Evolutionary conservation across 2,113 vertebrate genomes (phyloP), one percentile per base, ranked within the genome.

Genomic region (Pholis gunnellus): DNA sequence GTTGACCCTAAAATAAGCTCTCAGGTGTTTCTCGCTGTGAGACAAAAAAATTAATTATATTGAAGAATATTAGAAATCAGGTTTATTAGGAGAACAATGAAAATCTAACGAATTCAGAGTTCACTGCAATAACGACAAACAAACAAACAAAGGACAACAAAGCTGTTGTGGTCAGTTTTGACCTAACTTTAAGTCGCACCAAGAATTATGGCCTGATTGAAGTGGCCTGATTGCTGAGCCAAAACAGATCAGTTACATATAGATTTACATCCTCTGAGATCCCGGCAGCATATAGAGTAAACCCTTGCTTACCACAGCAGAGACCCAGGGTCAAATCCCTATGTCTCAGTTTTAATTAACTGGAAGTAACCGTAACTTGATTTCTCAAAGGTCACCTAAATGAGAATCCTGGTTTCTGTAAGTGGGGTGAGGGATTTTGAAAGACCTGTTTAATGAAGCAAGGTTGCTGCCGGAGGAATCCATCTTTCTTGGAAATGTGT

Each of bases 181-280:
- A 50, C 46, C 46, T 50, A 18, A 50, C 46, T 50, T 20, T 50
- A 20, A 50, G 48, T 50, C 2, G 17, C 48, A 50, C 48, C 48
- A 50, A 50, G 48, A 22, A 22, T 20, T 50, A 50, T 50, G 48
- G 48, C 6, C 48, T 20, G 18, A 50, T 22, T 52, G 50, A 22
- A 52, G 50, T 52, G 48, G 44, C 59, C 44, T 48, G 13, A 17
- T 63, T n/a, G 27, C 31, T 75, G n/a, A 75, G 31, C 25, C 72
- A 18, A 29, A 65, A 67, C 29, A 68, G 63, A 75, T 68, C 54
- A 40, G 63, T 68, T 61, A 60, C 52, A 81, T 52, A 29, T 4
- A n/a, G 10, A 40, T n/a, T 11, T 9, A 13, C 74, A 67, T 75
- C 72, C 18, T 59, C 17, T 29, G 0, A 25, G 36, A 63, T 27